These are phyloP conservation scores for Maconellicoccus hirsutus DNA, from an alignment of 1,140 invertebrate genomes.

Conservation along the genomic window DNA sequence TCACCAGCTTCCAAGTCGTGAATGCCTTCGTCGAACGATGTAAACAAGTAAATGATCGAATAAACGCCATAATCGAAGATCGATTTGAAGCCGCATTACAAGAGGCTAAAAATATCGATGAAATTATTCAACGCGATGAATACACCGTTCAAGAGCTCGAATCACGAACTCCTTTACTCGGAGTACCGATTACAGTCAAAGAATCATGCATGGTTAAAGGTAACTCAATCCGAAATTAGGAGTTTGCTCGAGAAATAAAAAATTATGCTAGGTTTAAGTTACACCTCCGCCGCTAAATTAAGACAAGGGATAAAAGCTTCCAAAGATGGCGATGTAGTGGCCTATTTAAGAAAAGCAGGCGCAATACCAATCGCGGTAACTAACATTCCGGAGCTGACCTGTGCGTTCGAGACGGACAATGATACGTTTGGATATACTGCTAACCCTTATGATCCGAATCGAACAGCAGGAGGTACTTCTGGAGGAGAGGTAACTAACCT, in stretches of 20 bases:
- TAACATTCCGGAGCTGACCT: constrained; percentile 79
- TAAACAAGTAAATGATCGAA: constrained; percentile 47
- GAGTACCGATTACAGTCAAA: constrained; percentile 54
- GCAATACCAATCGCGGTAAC: constrained; percentile 77
- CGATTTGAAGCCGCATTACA: constrained; percentile 48
- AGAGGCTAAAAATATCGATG: constrained; percentile 43
- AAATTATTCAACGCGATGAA: constrained; percentile 34
- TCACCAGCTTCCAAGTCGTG: constrained; percentile 47
- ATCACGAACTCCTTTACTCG: constrained; percentile 46
- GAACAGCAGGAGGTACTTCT: constrained; percentile 64
- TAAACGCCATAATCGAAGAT: constrained; percentile 56
- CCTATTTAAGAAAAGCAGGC: constrained; percentile 54
- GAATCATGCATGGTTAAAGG: constrained; percentile 52
- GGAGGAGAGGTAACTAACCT: constrained; percentile 49
- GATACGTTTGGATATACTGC: constrained; percentile 70
- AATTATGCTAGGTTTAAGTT: constrained; percentile 39
- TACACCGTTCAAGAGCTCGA: constrained; percentile 39
- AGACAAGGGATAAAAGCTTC: constrained; percentile 43
- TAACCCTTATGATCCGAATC: constrained; percentile 74
- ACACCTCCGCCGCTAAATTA: constrained; percentile 42
- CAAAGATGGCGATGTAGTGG: constrained; percentile 58
- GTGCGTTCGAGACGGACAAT: constrained; percentile 83
- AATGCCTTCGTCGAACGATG: constrained; percentile 50
- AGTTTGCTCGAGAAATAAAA: no score
- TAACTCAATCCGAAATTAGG: constrained; percentile 25